These are phyloP conservation scores for Sphenodon punctatus DNA, from an alignment of 2,797 vertebrate genomes.

Conservation along the genomic window DNA sequence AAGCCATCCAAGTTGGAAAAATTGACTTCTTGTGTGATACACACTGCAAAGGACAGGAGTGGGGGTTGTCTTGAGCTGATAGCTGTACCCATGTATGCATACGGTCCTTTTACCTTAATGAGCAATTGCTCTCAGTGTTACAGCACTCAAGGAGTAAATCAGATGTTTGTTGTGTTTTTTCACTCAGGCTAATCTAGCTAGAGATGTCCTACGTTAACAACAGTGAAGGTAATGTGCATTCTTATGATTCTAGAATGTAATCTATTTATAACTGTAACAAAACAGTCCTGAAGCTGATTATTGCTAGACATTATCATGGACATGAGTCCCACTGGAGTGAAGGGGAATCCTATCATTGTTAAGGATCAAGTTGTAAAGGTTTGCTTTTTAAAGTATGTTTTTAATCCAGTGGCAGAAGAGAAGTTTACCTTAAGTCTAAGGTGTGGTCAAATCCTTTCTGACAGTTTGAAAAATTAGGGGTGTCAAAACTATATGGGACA, in stretches of 20 bases:
- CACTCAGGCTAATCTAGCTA: background rate
- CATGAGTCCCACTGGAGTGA: no score
- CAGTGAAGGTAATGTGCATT: background rate
- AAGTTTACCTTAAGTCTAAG: background rate
- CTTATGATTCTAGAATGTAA: background rate
- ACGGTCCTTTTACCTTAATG: background rate
- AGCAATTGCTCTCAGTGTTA: background rate
- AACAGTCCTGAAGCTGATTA: no score
- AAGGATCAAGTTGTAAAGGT: no score
- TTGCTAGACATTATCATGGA: no score
- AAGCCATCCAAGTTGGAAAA: background rate
- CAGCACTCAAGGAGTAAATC: background rate
- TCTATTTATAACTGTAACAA: background rate
- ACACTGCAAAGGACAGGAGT: no score
- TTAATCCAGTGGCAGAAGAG: accelerated
- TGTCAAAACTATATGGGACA: background rate
- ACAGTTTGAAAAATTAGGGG: background rate
- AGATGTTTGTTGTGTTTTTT: background rate
- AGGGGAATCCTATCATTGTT: no score
- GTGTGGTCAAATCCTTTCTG: background rate
- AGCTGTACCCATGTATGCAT: background rate
- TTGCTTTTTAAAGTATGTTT: no score
- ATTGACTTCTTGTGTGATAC: background rate
- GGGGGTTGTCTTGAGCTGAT: background rate
- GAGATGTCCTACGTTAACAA: background rate